Evolutionary conservation across 2,113 vertebrate genomes (phyloP).

Genomic region (Elephantulus edwardii): DNA sequence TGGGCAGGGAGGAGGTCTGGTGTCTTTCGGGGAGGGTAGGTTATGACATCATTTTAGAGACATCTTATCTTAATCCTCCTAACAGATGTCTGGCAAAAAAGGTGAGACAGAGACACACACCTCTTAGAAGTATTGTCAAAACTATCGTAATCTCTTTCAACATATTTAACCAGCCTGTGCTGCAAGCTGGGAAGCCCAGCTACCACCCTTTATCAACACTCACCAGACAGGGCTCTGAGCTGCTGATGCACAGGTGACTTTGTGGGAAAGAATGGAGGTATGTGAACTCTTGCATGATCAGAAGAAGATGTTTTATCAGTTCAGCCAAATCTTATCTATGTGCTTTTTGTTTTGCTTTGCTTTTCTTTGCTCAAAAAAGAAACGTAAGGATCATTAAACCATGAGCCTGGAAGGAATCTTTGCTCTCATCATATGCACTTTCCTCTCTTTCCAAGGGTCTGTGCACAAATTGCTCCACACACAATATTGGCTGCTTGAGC

Average conservation of each 20-base stretch:
- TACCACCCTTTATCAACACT: not conserved
- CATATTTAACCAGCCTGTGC: not conserved
- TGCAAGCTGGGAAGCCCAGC: not conserved
- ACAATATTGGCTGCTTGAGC: rapidly evolving
- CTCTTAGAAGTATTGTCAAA: constrained; percentile 52
- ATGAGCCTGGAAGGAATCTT: not conserved
- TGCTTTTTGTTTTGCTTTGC: not conserved
- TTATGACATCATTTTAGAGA: not conserved
- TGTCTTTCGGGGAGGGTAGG: rapidly evolving
- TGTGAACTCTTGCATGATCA: not conserved
- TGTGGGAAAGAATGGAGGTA: not conserved
- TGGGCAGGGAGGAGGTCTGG: not conserved
- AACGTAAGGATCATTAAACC: not conserved
- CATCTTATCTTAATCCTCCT: constrained; percentile 57
- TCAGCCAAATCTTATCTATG: constrained; percentile 24
- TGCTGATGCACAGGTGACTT: not conserved
- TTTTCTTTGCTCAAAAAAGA: not conserved
- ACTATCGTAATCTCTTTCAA: constrained; percentile 25
- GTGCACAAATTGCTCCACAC: rapidly evolving
- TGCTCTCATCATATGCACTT: rapidly evolving
- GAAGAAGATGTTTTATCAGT: not conserved
- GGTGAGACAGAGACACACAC: constrained; percentile 12
- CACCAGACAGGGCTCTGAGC: not conserved
- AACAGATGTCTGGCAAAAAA: constrained; percentile 36
- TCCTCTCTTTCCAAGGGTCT: not conserved